These are phyloP conservation scores for Apteryx owenii DNA, from an alignment of 2,113 vertebrate genomes.

Conservation along the genomic window DNA sequence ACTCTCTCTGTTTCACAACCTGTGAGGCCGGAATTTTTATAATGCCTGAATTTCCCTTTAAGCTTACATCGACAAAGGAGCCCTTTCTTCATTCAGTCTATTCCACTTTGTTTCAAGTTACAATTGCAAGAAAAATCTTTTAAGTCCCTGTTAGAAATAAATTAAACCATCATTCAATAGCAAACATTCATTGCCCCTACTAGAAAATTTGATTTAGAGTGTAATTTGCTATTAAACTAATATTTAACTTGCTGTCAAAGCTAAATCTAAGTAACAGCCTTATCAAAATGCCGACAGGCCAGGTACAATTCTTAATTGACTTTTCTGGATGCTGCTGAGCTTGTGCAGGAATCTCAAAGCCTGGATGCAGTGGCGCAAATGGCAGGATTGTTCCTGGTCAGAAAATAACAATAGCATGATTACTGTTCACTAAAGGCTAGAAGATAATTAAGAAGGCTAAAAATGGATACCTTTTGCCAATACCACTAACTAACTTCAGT, in stretches of 20 bases:
- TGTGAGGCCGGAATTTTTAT: neutral
- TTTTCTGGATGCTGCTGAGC: neutral
- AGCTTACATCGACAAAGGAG: neutral
- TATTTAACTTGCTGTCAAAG: constrained; percentile 63
- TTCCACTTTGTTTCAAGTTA: constrained; percentile 40
- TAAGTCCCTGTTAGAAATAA: constrained; percentile 65
- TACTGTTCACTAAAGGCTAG: neutral
- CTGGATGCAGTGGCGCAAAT: neutral
- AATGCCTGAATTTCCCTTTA: neutral
- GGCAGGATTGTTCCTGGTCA: neutral
- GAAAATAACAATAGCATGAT: neutral
- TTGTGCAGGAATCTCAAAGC: neutral
- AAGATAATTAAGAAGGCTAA: neutral
- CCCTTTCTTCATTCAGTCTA: neutral
- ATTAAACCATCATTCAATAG: constrained; percentile 67
- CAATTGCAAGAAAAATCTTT: constrained; percentile 46
- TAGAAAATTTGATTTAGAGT: constrained; percentile 55
- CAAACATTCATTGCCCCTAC: constrained; percentile 12
- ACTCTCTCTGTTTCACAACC: neutral
- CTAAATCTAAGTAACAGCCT: constrained; percentile 23
- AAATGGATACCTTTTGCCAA: neutral
- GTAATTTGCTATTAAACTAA: constrained; percentile 71
- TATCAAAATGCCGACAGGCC: neutral
- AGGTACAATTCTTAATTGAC: neutral
- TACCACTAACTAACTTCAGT: neutral